A percentile compares a stretch with the other conserved stretches of the same genome.
These are phyloP conservation scores for Neodiprion lecontei DNA, from an alignment of 1,140 invertebrate species.

Conservation along the genomic window DNA sequence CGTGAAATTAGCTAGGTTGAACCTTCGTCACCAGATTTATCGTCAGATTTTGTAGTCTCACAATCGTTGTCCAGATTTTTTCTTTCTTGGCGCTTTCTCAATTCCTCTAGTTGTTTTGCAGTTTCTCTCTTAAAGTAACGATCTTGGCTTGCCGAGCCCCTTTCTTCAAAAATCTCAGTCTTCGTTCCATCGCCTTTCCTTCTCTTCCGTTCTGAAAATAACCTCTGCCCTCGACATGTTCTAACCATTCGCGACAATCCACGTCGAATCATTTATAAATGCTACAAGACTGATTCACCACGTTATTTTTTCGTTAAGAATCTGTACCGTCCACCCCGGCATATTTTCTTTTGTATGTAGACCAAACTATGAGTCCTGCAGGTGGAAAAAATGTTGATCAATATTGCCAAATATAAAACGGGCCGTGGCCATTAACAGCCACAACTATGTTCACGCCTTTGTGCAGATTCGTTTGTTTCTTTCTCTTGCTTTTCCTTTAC, in stretches of 20 bases:
- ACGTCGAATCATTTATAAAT: neutral
- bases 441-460: no score
- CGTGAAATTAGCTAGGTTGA: no score
- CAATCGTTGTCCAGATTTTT: constrained; percentile 14
- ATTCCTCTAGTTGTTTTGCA: constrained; percentile 39
- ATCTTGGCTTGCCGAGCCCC: constrained; percentile 40
- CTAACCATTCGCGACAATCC: neutral
- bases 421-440: no score
- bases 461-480: no score
- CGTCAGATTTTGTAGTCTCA: constrained; percentile 21
- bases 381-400: no score
- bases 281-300: neutral
- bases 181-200: constrained; percentile 45
- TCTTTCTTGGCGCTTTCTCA: constrained; percentile 26
- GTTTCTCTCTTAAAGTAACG: constrained; percentile 50
- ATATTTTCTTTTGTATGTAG: no score
- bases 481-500: no score
- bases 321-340: no score
- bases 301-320: no score
- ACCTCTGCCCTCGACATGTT: constrained; percentile 1
- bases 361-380: no score
- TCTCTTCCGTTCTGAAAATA: constrained; percentile 38
- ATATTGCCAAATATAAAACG: no score
- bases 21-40: neutral
- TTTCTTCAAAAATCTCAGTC: constrained; percentile 49